Evolutionary conservation across 2,888 invertebrate genomes (phyloP).

Genomic region (Athalia rosae): DNA sequence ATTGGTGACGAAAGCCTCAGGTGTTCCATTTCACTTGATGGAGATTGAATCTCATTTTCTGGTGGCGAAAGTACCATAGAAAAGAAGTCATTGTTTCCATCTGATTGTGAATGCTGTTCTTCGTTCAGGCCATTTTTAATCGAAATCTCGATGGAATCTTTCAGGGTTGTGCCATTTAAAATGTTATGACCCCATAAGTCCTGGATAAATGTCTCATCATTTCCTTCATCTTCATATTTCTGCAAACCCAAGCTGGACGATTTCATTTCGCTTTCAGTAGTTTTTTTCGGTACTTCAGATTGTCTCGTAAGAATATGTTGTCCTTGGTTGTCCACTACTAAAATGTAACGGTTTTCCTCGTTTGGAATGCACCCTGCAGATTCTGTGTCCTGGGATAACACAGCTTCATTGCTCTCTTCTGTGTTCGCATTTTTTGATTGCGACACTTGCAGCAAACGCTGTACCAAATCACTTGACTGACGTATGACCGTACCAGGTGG

Average conservation of each 20-base stretch:
- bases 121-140: conserved; percentile 44
- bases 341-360: conserved; percentile 66
- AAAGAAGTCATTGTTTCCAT: conserved; percentile 70
- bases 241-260: conserved; percentile 41
- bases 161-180: conserved; percentile 46
- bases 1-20: conserved; percentile 76
- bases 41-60: conserved; percentile 78
- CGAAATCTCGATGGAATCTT: conserved; percentile 50
- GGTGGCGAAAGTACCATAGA: conserved; percentile 74
- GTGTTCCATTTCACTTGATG: conserved; percentile 80
- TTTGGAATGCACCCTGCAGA: conserved; percentile 38
- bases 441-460: conserved; percentile 56
- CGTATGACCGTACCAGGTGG: conserved; percentile 78
- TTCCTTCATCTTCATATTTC: conserved; percentile 45
- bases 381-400: neutral
- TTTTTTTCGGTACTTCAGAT: conserved; percentile 51
- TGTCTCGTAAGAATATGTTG: conserved; percentile 65
- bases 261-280: conserved; percentile 28
- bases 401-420: conserved; percentile 64
- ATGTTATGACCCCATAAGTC: conserved; percentile 54
- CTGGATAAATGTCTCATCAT: conserved; percentile 36
- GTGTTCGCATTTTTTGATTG: conserved; percentile 50
- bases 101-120: conserved; percentile 55
- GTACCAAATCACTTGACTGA: conserved; percentile 61
- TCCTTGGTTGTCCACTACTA: conserved; percentile 65